Conservation (phyloP, 2,888 invertebrate species). For the Oxyscelio sp. region DNA sequence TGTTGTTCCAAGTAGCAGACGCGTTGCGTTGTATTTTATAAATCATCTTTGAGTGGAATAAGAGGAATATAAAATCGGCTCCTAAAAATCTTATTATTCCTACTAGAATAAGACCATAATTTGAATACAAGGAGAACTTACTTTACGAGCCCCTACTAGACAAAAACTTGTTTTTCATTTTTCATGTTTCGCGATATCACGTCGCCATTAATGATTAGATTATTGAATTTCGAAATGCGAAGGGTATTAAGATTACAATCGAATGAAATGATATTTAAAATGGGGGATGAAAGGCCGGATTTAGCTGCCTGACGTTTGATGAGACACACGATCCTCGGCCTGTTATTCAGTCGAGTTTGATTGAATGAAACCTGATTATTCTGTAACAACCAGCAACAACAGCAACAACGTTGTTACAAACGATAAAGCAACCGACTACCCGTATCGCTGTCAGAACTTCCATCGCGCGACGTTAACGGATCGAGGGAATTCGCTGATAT, state of each 20-base stretch:
- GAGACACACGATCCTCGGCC: slow-evolving; percentile 17
- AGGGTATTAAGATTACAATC: neutral
- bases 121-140: neutral
- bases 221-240: neutral
- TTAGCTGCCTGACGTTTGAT: slow-evolving; percentile 44
- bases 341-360: slow-evolving; percentile 33
- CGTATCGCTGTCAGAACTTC: slow-evolving; percentile 56
- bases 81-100: neutral
- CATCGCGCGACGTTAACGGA: slow-evolving; percentile 41
- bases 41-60: no score
- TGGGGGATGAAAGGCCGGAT: slow-evolving; percentile 40
- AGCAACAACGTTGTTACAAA: slow-evolving; percentile 61
- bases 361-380: slow-evolving; percentile 68
- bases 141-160: no score
- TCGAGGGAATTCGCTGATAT: slow-evolving; percentile 33
- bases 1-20: no score
- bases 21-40: no score
- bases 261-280: slow-evolving; percentile 29
- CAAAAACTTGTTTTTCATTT: no score
- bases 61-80: no score
- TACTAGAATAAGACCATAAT: neutral
- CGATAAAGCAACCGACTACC: slow-evolving; percentile 48
- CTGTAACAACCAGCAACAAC: slow-evolving; percentile 49
- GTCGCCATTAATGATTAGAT: slow-evolving; percentile 4
- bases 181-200: no score